These are phyloP conservation scores for Ophioninae sp. DNA, from an alignment of 2,888 invertebrate genomes.

Conservation along the genomic window DNA sequence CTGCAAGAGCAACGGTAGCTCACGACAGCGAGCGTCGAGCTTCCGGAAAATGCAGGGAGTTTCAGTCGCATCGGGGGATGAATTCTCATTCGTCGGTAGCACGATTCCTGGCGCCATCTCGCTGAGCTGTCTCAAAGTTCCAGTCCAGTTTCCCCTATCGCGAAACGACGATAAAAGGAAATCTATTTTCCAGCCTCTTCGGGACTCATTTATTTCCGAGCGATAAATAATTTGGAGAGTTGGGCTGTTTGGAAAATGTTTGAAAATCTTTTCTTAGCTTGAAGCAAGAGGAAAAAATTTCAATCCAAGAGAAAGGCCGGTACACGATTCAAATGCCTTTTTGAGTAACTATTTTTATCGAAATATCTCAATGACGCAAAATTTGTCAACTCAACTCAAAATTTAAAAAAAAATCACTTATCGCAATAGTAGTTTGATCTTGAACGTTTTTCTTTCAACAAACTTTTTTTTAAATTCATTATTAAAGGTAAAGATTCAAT, in stretches of 20 bases:
- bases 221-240: background rate
- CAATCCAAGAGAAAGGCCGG: too few relatives aligned
- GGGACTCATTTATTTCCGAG: background rate
- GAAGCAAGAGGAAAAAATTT: too few relatives aligned
- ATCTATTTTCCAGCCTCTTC: background rate
- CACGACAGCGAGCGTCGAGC: constrained; percentile 58
- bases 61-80: constrained; percentile 53
- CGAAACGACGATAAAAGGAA: constrained; percentile 19
- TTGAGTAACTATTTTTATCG: too few relatives aligned
- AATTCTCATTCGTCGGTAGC: constrained; percentile 67
- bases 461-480: too few relatives aligned
- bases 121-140: constrained; percentile 62
- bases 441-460: too few relatives aligned
- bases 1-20: constrained; percentile 54
- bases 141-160: constrained; percentile 6
- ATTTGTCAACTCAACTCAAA: too few relatives aligned
- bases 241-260: background rate
- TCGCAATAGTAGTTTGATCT: too few relatives aligned
- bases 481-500: too few relatives aligned
- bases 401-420: too few relatives aligned
- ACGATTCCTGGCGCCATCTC: constrained; percentile 77
- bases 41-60: constrained; percentile 58
- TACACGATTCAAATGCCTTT: too few relatives aligned
- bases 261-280: background rate
- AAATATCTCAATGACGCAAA: too few relatives aligned